Conservation (phyloP, 2,113 vertebrate species). For the Sphaerodactylus townsendi region DNA sequence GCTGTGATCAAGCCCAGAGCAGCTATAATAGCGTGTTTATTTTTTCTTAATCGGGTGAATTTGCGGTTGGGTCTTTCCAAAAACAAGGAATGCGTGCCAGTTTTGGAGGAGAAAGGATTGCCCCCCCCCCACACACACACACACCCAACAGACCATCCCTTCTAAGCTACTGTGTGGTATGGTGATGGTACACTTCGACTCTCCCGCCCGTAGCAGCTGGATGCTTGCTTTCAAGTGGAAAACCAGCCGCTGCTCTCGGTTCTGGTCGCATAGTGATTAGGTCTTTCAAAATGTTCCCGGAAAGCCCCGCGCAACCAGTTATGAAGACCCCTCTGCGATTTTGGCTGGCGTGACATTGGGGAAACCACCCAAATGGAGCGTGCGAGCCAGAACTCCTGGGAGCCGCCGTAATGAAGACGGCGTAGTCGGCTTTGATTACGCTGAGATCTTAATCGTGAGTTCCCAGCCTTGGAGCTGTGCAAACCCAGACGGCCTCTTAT, state of each 20-base stretch:
- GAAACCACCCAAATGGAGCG: fast-evolving
- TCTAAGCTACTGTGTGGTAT: constrained; percentile 35
- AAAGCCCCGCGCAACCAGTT: no score
- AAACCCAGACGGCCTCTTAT: no score
- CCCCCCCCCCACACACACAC: no score
- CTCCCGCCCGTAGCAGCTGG: not conserved
- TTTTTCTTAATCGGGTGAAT: constrained; percentile 18
- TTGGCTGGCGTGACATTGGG: not conserved
- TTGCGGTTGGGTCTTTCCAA: constrained; percentile 11
- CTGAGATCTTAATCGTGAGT: fast-evolving
- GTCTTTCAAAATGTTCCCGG: no score
- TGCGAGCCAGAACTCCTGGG: not conserved
- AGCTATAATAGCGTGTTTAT: constrained; percentile 29
- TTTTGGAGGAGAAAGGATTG: constrained; percentile 22
- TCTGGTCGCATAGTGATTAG: not conserved
- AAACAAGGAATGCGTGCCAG: not conserved
- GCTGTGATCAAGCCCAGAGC: not conserved
- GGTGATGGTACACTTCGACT: fast-evolving
- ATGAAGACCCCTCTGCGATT: fast-evolving
- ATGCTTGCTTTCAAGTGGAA: not conserved
- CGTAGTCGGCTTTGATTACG: not conserved
- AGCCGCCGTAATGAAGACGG: fast-evolving
- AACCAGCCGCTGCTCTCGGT: fast-evolving
- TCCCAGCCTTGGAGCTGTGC: not conserved
- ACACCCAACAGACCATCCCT: constrained; percentile 1